Evolutionary conservation across 2,113 vertebrate genomes (phyloP), one percentile per base, ranked within the genome.

Genomic region (Tetrax tetrax): DNA sequence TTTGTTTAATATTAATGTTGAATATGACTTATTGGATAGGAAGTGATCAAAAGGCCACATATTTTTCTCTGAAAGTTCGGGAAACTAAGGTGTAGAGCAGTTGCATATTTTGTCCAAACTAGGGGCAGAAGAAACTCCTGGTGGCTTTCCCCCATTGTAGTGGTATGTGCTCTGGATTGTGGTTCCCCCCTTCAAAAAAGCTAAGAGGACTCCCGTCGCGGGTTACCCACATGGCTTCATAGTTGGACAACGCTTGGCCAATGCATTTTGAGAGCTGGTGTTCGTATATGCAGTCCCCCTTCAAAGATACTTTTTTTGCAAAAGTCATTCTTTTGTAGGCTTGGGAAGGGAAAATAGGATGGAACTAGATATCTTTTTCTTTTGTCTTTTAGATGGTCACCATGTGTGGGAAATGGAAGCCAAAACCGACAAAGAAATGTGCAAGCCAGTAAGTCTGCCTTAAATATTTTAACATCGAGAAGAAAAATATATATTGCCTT

Each of bases 381-480:
- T 97, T 96, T 97, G 68, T 92, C 96, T 97, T 97, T 75, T 93
- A 99, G 99, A 99, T 98, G 99, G 99, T 82, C 99, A 99, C 98
- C 99, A 99, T 82, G 98, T 99, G 96, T 99, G 99, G 99, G 99
- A 99, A 97, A 99, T 99, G 91, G 99, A 99, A 98, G 99, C 99
- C 76, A 99, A 99, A 96, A 99, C 98, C 5, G 99, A 99, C 98
- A 99, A 99, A 97, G 99, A 99, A 97, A 98, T 99, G 95, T 97
- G 98, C 98, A 99, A 99, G 98, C 98, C 98, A 97, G 99, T 99
- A 98, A 99, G 99, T 99, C 92, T 89, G 61, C 31, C 91, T 91
- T 91, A 90, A 95, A 95, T 90, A 94, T 94, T 95, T 94, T 89
- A 94, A 84, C 94, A 93, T 91, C 77, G 43, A 69, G 74, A 83